Base-by-base conservation (phyloP, 2,797 vertebrate species). In the Gymnodraco acuticeps region DNA sequence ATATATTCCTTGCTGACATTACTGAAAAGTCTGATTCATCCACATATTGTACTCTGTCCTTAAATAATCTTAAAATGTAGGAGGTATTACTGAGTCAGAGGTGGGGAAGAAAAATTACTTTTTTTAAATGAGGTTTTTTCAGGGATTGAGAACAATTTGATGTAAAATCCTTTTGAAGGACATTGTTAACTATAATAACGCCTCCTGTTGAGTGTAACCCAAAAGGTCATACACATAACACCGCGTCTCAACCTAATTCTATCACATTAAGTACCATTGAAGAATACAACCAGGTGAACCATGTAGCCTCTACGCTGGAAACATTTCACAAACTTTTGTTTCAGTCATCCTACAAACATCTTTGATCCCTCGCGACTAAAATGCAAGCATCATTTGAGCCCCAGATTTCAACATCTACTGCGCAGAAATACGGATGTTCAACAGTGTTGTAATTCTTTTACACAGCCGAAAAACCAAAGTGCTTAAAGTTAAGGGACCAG, bases 401-500 rank as follows among this genome's bases (percentile, higher is more conserved):
- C 19, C 74, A 75, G 1, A 72, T 85, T 85, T 82, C 66, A 77
- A 86, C 87, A 83, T 82, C 46, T 38, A 56, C 72, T 58, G 17
- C 13, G 51, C 52, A 70, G 51, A 62, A 67, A 73, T 11, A 77
- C 2, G 0, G 43, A 71, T 16, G 5, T 11, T 43, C 42, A 50
- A 63, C 46, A 53, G 27, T 23, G 62, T 68, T 17, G 70, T 75
- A 84, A 83, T 74, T 79, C 87, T 58, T 33, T 61, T 50, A 80
- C 69, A 74, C 55, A 52, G 75, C 45, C 51, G 58, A 48, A 53
- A 86, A 78, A 77, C 31, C 72, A 63, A 73, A 83, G 81, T 58
- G 66, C 75, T 88, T 75, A 85, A 87, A 88, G 81, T 88, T 75
- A 87, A 77, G 50, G 77, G 82, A 41, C 84, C 87, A 2, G 33